phyloP scores from a whole-genome alignment of 1,140 invertebrate genomes.

The Calliopsis andreniformis region DNA sequence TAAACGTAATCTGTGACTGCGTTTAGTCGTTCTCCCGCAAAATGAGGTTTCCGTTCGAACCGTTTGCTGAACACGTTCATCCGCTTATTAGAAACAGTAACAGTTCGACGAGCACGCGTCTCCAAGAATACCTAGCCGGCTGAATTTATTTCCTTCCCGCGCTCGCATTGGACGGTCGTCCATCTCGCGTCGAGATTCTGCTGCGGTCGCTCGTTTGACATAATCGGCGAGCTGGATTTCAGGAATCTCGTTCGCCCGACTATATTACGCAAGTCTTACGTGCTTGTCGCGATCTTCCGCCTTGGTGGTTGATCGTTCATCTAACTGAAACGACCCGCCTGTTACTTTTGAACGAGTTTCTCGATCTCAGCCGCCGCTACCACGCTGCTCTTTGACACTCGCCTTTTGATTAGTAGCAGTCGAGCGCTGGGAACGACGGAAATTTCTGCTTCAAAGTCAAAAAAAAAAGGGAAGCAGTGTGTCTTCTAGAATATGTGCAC shows the following conservation, averaged over 20 bases:
- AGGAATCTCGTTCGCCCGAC: slow-evolving; percentile 33
- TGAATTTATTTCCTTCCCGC: slow-evolving; percentile 56
- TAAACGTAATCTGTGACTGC: too few relatives aligned
- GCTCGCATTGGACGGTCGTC: slow-evolving; percentile 24
- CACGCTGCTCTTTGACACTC: slow-evolving; percentile 16
- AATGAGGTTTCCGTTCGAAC: not conserved
- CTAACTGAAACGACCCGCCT: slow-evolving; percentile 17
- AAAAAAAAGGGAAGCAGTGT: not conserved
- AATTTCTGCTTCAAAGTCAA: not conserved
- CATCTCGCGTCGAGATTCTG: slow-evolving; percentile 14
- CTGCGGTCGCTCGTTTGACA: slow-evolving; percentile 24
- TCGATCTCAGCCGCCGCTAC: slow-evolving; percentile 18
- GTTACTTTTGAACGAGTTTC: slow-evolving; percentile 44
- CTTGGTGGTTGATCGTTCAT: slow-evolving; percentile 31
- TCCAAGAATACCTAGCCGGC: slow-evolving; percentile 39
- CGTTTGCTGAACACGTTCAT: slow-evolving; percentile 21
- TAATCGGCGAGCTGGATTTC: slow-evolving; percentile 52
- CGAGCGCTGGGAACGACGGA: not conserved
- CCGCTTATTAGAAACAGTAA: slow-evolving; percentile 44
- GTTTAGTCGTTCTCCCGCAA: too few relatives aligned
- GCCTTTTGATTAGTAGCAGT: slow-evolving; percentile 19
- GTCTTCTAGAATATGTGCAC: too few relatives aligned
- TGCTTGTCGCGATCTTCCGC: slow-evolving; percentile 28
- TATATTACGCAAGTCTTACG: slow-evolving; percentile 41
- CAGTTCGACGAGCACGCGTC: slow-evolving; percentile 32